These are phyloP conservation scores for human DNA, from an alignment of 2,113 vertebrate species.

Conservation along the genomic window GRCh38 chr4:70595501-70596000, in stretches of 20 bases:
- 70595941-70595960: too few relatives aligned
- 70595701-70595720: neutral
- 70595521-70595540: neutral
- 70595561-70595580: neutral
- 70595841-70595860: too few relatives aligned
- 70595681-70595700: neutral
- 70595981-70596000: too few relatives aligned
- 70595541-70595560: neutral
- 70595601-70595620: neutral
- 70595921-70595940: too few relatives aligned
- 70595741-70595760: neutral
- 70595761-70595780: neutral
- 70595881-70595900: too few relatives aligned
- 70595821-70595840: neutral
- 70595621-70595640: neutral
- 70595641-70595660: neutral
- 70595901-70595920: too few relatives aligned
- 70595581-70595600: neutral
- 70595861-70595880: too few relatives aligned
- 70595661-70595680: neutral
- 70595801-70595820: neutral
- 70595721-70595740: neutral
- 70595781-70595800: neutral
- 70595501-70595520: constrained; percentile 20
- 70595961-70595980: too few relatives aligned